These are phyloP conservation scores for Aphelenchoides fujianensis DNA, from an alignment of 1,140 invertebrate species.

Conservation along the genomic window DNA sequence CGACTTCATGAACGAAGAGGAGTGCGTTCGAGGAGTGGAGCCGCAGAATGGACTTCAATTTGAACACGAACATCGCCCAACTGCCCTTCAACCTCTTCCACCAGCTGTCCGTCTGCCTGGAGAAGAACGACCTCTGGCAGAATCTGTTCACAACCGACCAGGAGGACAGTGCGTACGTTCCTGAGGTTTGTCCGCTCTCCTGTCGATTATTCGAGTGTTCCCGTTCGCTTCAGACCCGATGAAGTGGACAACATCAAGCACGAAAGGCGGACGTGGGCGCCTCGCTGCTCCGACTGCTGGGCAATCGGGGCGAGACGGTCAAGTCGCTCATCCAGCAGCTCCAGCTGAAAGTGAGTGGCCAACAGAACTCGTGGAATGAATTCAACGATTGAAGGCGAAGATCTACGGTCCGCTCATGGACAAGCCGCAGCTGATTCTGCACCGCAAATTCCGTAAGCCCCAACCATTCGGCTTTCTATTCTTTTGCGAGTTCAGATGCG, in stretches of 20 bases:
- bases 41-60: conserved; percentile 35
- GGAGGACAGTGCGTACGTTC: conserved; percentile 34
- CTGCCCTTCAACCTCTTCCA: conserved; percentile 42
- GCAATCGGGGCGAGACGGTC: conserved; percentile 59
- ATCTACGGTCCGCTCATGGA: conserved; percentile 49
- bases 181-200: conserved; percentile 43
- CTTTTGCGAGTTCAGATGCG: conserved; percentile 34
- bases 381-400: conserved; percentile 40
- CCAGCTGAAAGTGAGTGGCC: conserved; percentile 21
- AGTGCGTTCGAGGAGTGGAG: too few relatives aligned
- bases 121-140: conserved; percentile 45
- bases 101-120: conserved; percentile 38
- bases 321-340: conserved; percentile 35
- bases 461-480: conserved; percentile 24
- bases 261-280: conserved; percentile 39
- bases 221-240: conserved; percentile 33
- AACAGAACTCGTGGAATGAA: too few relatives aligned
- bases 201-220: conserved; percentile 30
- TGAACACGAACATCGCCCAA: conserved; percentile 55
- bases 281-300: conserved; percentile 47
- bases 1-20: too few relatives aligned
- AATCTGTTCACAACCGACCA: conserved; percentile 43
- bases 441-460: conserved; percentile 58
- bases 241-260: conserved; percentile 45
- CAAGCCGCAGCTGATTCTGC: conserved; percentile 50